Evolutionary conservation across 2,797 vertebrate species (phyloP).

Genomic region (Odontamblyopus lacepedii): DNA sequence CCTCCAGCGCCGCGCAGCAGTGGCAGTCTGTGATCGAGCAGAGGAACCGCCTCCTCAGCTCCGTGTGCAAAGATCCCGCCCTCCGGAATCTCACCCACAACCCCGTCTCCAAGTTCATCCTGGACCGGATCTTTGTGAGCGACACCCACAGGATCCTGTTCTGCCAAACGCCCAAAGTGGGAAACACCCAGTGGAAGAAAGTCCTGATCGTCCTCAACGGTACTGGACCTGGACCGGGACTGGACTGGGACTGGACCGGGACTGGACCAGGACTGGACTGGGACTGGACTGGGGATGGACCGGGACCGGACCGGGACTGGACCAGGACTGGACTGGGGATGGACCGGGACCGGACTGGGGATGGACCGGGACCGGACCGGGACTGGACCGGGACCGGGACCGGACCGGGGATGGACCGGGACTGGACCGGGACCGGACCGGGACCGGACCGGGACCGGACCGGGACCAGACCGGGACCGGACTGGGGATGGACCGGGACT

Average conservation of each 20-base stretch:
- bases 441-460: too few species aligned
- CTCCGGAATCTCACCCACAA: slow-evolving; percentile 88
- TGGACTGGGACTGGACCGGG: background rate
- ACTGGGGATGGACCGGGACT: background rate
- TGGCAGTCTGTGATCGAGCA: slow-evolving; percentile 77
- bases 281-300: too few species aligned
- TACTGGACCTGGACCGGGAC: slow-evolving; percentile 44
- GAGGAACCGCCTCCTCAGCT: slow-evolving; percentile 83
- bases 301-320: background rate
- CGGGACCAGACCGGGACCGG: background rate
- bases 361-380: background rate
- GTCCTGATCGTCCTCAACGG: slow-evolving; percentile 97
- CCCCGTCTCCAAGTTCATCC: slow-evolving; percentile 88
- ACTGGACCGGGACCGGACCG: too few species aligned
- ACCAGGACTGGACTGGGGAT: too few species aligned
- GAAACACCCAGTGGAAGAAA: slow-evolving; percentile 99
- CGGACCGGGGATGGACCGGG: too few species aligned
- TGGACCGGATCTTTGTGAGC: slow-evolving; percentile 97
- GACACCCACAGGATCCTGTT: slow-evolving; percentile 97
- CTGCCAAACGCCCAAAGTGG: slow-evolving; percentile 99
- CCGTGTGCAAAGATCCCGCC: slow-evolving; percentile 84
- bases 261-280: too few species aligned
- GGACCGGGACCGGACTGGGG: background rate
- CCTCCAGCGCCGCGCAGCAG: slow-evolving; percentile 50
- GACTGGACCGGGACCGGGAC: too few species aligned